Evolutionary conservation across 1,140 invertebrate species (phyloP), one percentile per base, ranked within the genome.

Genomic region (Luehdorfia chinensis): DNA sequence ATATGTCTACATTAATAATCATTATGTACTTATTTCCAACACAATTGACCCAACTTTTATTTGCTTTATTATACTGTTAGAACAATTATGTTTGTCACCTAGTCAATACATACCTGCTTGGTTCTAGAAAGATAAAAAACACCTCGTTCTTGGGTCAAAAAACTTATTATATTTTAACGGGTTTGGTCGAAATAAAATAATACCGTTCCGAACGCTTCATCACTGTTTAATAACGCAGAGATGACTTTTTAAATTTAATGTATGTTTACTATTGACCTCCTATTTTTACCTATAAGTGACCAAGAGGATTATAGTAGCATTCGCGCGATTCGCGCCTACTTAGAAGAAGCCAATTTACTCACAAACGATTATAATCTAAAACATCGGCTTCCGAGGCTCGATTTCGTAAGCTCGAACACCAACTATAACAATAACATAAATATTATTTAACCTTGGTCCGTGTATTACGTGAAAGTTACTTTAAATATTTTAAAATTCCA

Each of bases 401-500:
- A 12, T 43, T 23, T 43, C 27, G 39, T 28, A 27, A 43, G 39
- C 18, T 9, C 12, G 13, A 8, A 43, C 15, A 27, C 11, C 27
- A 41, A 14, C 12, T 41, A 13, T 43, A 5, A 43, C 21, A 43
- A 43, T 43, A 30, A 19, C n/a, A 43, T 43, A 43, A 43, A 43
- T 28, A 43, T 11, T 18, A 1, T 30, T 30, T 30, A 27, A 43
- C 39, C 39, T 43, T 43, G 39, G 14, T 18, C 39, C 27, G n/a
- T 16, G 14, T 15, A 43, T 51, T 41, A 52, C 44, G 52, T 53
- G 52, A 59, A 50, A 59, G 59, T 59, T 47, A 50, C 43, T 52
- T 63, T 53, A 59, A 57, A 50, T 59, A 52, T 62, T 62, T 41
- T 47, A 44, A 59, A 47, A 55, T 52, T 34, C 16, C 55, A 53